Percentiles rank a stretch among this genome's conserved stretches.
These are phyloP conservation scores for Anthopleura sola DNA, from an alignment of 64 coral and sea anemone genomes.

Conservation along the genomic window DNA sequence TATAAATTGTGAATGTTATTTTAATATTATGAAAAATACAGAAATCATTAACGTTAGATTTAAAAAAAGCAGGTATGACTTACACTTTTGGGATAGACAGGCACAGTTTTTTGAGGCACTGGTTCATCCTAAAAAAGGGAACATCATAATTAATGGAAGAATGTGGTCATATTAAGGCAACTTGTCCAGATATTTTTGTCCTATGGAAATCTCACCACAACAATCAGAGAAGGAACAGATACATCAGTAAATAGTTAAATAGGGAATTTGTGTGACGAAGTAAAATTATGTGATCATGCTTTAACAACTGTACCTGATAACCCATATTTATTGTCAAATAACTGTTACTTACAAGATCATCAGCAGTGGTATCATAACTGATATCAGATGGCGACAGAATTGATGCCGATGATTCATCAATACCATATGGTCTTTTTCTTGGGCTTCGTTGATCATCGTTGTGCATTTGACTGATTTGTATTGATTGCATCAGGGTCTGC, in stretches of 20 bases:
- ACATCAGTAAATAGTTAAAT: no score
- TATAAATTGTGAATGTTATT: no score
- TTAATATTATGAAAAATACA: background rate
- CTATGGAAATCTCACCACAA: no score
- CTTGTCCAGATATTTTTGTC: no score
- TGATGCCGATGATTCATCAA: conserved; percentile 81
- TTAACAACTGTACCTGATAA: no score
- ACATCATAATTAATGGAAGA: background rate
- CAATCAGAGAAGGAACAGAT: no score
- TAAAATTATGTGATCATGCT: no score
- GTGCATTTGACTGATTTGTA: conserved; percentile 74
- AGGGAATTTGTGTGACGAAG: no score
- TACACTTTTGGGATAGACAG: background rate
- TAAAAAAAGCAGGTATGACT: background rate
- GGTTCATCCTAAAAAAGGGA: background rate
- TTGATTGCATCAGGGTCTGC: conserved; percentile 72
- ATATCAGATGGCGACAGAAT: conserved; percentile 88
- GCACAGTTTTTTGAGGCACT: background rate
- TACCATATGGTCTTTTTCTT: conserved; percentile 52
- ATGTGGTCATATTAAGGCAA: no score
- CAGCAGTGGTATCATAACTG: conserved; percentile 84
- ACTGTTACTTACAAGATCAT: conserved; percentile 65
- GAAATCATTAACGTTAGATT: background rate
- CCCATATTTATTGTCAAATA: no score
- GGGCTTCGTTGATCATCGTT: conserved; percentile 66